Evolutionary conservation across 2,888 invertebrate genomes (phyloP).

Genomic region (Sthenelais limicola): DNA sequence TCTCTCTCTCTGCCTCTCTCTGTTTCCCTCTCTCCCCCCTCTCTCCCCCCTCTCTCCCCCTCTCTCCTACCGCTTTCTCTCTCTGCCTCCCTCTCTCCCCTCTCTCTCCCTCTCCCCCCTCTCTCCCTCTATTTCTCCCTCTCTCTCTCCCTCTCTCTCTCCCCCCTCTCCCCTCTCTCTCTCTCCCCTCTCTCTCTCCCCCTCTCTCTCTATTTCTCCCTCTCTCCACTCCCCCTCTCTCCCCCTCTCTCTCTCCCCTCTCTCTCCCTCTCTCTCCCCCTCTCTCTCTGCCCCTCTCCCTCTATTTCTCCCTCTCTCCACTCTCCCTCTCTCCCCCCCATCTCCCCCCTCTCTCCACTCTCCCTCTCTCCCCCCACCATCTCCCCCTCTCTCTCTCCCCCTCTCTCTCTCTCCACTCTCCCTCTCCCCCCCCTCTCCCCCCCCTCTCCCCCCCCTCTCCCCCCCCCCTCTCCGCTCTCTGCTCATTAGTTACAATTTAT

Average conservation of each 20-base stretch:
- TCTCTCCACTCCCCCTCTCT: not conserved
- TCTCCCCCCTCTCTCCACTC: not conserved
- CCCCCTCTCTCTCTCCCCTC: constrained; percentile 3
- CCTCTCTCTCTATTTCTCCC: constrained; percentile 1
- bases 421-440: not conserved
- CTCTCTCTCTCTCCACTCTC: not conserved
- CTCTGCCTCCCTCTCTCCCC: not conserved
- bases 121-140: not conserved
- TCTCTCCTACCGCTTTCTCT: not conserved
- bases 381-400: too few relatives aligned
- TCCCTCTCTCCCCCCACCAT: not conserved
- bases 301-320: not conserved
- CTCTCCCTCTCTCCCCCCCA: not conserved
- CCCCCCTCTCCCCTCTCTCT: not conserved
- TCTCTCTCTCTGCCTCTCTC: not conserved
- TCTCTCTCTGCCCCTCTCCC: not conserved
- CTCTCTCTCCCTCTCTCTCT: not conserved
- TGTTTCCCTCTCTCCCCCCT: not conserved
- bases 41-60: not conserved
- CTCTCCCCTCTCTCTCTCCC: constrained; percentile 7
- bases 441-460: not conserved
- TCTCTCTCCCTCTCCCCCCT: not conserved
- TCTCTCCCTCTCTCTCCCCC: not conserved
- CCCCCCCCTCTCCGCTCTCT: too few relatives aligned
- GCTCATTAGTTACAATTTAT: too few relatives aligned